phyloP scores from a whole-genome alignment of 2,888 invertebrate genomes.

The Charanyca ferruginea region DNA sequence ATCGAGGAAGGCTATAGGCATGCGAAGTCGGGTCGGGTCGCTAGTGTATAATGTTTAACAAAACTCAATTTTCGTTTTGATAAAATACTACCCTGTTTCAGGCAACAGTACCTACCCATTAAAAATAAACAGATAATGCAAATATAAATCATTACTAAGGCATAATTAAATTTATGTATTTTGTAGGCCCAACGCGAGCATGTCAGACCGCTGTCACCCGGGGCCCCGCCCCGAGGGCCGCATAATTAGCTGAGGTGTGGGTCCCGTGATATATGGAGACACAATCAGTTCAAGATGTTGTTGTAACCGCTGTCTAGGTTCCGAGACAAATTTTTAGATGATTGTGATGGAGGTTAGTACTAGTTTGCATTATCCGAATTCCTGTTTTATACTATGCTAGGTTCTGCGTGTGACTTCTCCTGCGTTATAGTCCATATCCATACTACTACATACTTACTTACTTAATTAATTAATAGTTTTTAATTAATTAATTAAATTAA shows the following conservation, averaged over 20 bases:
- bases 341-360: not conserved
- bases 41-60: too few species aligned
- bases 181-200: conserved; percentile 8
- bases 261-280: conserved; percentile 51
- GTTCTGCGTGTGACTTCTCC: too few species aligned
- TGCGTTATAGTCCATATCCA: too few species aligned
- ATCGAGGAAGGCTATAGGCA: too few species aligned
- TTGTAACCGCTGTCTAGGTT: conserved; percentile 29
- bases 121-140: conserved; percentile 39
- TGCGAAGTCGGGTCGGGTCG: too few species aligned
- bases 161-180: conserved; percentile 57
- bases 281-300: conserved; percentile 50
- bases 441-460: too few species aligned
- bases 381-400: not conserved
- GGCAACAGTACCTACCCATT: not conserved
- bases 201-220: conserved; percentile 59
- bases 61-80: too few species aligned
- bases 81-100: not conserved
- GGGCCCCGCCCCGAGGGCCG: conserved; percentile 31
- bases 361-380: not conserved
- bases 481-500: too few species aligned
- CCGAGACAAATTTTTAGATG: conserved; percentile 28
- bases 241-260: conserved; percentile 59
- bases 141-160: conserved; percentile 50
- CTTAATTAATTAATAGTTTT: too few species aligned